These are phyloP conservation scores for Anser brachyrhynchus DNA, from an alignment of 2,113 vertebrate species.

Conservation along the genomic window DNA sequence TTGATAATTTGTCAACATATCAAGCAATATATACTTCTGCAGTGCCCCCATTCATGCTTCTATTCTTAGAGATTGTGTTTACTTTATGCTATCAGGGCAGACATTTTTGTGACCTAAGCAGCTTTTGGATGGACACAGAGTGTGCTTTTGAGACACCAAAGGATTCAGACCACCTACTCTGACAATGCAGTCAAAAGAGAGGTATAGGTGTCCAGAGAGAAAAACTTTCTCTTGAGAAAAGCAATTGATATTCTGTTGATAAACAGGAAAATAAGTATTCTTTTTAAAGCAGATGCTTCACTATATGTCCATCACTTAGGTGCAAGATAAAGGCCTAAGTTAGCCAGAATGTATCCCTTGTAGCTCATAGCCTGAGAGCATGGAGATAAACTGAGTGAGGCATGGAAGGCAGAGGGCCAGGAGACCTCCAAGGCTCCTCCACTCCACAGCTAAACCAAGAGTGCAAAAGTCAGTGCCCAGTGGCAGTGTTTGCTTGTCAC, in stretches of 20 bases:
- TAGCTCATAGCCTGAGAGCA: background rate
- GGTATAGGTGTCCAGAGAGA: background rate
- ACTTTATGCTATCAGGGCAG: background rate
- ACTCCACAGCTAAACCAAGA: background rate
- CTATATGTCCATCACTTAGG: background rate
- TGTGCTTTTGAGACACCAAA: background rate
- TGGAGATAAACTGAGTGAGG: background rate
- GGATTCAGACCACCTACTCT: background rate
- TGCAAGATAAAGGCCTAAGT: background rate
- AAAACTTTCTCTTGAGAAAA: background rate
- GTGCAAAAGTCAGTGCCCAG: background rate
- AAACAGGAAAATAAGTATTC: background rate
- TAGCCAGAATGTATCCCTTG: background rate
- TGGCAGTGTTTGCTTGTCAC: background rate
- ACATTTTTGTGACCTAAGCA: background rate
- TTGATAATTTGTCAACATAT: background rate
- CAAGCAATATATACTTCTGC: background rate
- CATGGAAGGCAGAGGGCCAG: background rate
- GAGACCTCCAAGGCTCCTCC: accelerated
- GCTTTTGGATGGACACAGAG: background rate
- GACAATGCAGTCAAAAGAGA: background rate
- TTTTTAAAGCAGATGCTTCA: background rate
- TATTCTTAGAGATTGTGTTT: background rate
- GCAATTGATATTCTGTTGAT: background rate
- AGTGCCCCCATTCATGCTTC: background rate